phyloP scores from a whole-genome alignment of 2,888 invertebrate species.

The Muschampia plurimacula region DNA sequence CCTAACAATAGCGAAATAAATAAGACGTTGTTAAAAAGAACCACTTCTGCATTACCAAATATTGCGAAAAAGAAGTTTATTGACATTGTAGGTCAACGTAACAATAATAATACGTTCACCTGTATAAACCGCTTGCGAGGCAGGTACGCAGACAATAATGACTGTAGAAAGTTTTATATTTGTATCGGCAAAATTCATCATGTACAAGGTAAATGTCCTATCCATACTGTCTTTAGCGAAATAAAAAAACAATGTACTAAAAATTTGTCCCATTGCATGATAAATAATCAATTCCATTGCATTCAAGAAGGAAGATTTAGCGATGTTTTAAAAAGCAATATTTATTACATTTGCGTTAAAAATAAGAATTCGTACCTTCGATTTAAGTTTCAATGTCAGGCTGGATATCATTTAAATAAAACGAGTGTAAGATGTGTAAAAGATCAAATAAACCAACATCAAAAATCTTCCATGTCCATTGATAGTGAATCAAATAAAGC shows the following conservation, averaged over 20 bases:
- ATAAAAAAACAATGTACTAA: conserved; percentile 76
- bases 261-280: conserved; percentile 76
- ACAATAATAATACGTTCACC: conserved; percentile 6
- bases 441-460: conserved; percentile 35
- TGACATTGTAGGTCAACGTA: neutral
- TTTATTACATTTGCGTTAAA: conserved; percentile 76
- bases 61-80: neutral
- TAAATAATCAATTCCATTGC: conserved; percentile 80
- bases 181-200: conserved; percentile 69
- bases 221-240: conserved; percentile 75
- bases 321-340: conserved; percentile 65
- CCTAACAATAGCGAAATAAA: neutral
- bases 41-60: neutral
- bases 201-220: conserved; percentile 66
- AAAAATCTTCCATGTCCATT: conserved; percentile 29
- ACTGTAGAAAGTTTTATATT: conserved; percentile 82
- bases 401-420: conserved; percentile 66
- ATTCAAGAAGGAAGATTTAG: conserved; percentile 69
- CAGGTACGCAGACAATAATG: conserved; percentile 72
- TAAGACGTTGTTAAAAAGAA: neutral
- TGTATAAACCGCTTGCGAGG: conserved; percentile 57
- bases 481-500: conserved; percentile 47
- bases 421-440: conserved; percentile 60
- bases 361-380: conserved; percentile 58
- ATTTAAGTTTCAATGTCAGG: conserved; percentile 72